Percentiles rank a stretch among this genome's conserved stretches.
Evolutionary conservation across 1,140 invertebrate species (phyloP).

Genomic region (Andricus grossulariae): DNA sequence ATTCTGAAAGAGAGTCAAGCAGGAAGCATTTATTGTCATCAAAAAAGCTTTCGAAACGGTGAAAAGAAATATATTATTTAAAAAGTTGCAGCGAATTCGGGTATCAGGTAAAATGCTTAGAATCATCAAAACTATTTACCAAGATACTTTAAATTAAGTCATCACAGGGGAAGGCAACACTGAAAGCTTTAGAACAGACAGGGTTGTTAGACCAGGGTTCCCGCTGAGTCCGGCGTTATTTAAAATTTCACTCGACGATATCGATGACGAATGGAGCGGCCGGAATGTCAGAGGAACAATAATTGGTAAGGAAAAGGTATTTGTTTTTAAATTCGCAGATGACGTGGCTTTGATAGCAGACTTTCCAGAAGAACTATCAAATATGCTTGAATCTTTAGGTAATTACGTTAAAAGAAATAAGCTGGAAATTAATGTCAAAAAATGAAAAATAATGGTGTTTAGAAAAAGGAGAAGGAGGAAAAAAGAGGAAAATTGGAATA

Average conservation of each 20-base stretch:
- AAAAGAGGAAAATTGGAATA: neutral
- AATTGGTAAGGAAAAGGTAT: conserved; percentile 21
- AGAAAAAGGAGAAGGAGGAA: neutral
- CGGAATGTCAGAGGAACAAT: neutral
- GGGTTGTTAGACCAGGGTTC: too few species aligned
- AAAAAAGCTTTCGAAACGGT: neutral
- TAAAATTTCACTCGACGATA: neutral
- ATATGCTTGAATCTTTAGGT: conserved; percentile 16
- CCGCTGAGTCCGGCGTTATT: neutral
- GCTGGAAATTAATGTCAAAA: conserved; percentile 5
- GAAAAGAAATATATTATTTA: neutral
- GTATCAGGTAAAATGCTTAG: neutral
- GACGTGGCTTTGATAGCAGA: conserved; percentile 26
- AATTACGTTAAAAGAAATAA: conserved; percentile 27
- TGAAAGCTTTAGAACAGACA: too few species aligned
- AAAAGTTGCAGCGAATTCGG: too few species aligned
- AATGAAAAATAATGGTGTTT: conserved; percentile 22
- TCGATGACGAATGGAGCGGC: neutral
- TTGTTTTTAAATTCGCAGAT: conserved; percentile 25
- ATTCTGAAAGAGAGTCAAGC: neutral
- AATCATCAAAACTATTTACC: neutral
- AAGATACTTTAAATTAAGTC: neutral
- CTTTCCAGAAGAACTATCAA: neutral
- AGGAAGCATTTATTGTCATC: neutral
- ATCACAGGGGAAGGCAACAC: too few species aligned